Conservation (phyloP, 2,888 invertebrate genomes). For the Caenorhabditis uteleia region DNA sequence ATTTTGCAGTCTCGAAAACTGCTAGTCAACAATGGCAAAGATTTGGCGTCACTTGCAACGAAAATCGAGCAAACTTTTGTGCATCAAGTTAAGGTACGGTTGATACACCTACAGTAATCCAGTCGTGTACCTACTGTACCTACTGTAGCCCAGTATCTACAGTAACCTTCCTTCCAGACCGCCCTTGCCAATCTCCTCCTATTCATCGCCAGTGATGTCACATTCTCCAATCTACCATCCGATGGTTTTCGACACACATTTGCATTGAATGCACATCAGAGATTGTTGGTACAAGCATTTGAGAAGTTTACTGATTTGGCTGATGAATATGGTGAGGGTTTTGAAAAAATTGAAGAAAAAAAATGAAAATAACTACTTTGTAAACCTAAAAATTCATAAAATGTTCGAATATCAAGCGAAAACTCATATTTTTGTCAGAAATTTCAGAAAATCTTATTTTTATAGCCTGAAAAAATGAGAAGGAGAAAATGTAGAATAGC, state of each 20-base stretch:
- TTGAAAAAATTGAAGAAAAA: background rate
- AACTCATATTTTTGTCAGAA: too few species aligned
- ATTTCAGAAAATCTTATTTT: too few species aligned
- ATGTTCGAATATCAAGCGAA: too few species aligned
- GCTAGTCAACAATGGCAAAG: slow-evolving; percentile 10
- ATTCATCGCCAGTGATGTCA: slow-evolving; percentile 68
- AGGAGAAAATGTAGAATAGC: too few species aligned
- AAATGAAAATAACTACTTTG: background rate
- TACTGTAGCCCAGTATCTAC: background rate
- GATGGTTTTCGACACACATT: slow-evolving; percentile 51
- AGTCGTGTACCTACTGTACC: background rate
- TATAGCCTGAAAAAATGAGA: too few species aligned
- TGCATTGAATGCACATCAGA: slow-evolving; percentile 58
- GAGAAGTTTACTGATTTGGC: slow-evolving; percentile 39
- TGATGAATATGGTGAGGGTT: slow-evolving; percentile 37
- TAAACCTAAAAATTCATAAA: too few species aligned
- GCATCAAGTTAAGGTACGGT: slow-evolving; percentile 61
- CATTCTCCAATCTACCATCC: slow-evolving; percentile 55
- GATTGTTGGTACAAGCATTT: slow-evolving; percentile 55
- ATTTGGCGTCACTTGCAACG: slow-evolving; percentile 29
- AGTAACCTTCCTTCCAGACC: slow-evolving; percentile 42
- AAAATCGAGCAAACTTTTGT: slow-evolving; percentile 61
- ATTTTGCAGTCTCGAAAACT: slow-evolving; percentile 16
- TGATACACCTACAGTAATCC: background rate
- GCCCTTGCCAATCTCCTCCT: slow-evolving; percentile 66